Evolutionary conservation across 2,113 vertebrate genomes (phyloP).

Genomic region (Xenus cinereus): DNA sequence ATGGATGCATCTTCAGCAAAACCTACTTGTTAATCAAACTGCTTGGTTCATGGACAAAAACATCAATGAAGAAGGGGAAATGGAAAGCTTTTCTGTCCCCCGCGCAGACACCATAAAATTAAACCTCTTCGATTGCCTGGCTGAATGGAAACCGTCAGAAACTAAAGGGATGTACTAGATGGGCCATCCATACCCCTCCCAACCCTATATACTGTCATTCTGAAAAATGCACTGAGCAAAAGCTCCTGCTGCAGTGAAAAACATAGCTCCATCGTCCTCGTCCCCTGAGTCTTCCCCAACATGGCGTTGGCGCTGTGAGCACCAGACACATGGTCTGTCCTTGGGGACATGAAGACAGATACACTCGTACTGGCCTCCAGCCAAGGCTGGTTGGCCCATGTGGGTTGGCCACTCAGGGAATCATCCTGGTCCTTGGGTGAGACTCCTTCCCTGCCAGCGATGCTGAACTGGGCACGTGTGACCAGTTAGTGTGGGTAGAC

Average conservation of each 20-base stretch:
- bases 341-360: accelerated
- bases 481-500: background rate
- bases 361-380: accelerated
- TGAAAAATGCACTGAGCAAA: background rate
- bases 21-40: background rate
- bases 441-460: background rate
- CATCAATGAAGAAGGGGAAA: background rate
- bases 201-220: background rate
- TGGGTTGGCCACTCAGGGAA: background rate
- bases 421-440: background rate
- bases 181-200: background rate
- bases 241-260: background rate
- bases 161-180: background rate
- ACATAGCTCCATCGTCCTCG: background rate
- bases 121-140: accelerated
- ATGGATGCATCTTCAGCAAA: background rate
- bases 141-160: background rate
- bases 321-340: background rate
- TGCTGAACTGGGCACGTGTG: background rate
- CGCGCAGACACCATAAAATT: background rate
- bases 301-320: accelerated
- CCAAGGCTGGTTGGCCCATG: background rate
- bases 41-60: background rate
- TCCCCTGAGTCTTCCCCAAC: background rate
- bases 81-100: background rate